Conservation (phyloP, 2,113 vertebrate species). For the Willisornis vidua region DNA sequence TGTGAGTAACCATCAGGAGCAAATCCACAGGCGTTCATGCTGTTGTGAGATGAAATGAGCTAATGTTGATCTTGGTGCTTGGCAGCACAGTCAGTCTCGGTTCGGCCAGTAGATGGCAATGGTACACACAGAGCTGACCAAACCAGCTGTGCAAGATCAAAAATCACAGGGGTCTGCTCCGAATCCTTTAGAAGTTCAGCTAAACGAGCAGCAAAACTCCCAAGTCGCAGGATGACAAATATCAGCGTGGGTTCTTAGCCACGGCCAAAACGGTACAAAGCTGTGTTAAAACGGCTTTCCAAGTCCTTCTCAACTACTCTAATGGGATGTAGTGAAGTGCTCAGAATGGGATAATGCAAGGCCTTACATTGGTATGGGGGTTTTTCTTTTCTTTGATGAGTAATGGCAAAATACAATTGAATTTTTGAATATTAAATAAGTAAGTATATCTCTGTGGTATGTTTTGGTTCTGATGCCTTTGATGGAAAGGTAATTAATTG, state of each 20-base stretch:
- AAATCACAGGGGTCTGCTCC: fast-evolving
- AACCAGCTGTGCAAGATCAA: neutral
- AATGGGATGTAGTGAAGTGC: neutral
- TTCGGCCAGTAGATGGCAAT: constrained; percentile 53
- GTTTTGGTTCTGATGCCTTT: neutral
- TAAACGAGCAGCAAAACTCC: neutral
- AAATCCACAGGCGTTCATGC: neutral
- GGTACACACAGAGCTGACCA: neutral
- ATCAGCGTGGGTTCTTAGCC: neutral
- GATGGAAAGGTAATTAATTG: neutral
- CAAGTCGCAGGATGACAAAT: neutral
- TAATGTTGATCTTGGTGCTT: neutral
- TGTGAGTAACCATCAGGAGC: neutral
- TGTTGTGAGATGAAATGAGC: neutral
- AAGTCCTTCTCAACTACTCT: neutral
- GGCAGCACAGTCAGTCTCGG: neutral
- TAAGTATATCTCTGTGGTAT: neutral
- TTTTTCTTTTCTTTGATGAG: neutral
- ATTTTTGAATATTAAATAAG: neutral
- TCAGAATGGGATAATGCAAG: fast-evolving
- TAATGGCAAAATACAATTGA: neutral
- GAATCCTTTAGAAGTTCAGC: neutral
- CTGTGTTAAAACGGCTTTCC: neutral
- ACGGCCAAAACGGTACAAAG: neutral
- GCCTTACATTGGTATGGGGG: neutral